These are phyloP conservation scores for Agrochola macilenta DNA, from an alignment of 2,888 invertebrate species.

Conservation along the genomic window DNA sequence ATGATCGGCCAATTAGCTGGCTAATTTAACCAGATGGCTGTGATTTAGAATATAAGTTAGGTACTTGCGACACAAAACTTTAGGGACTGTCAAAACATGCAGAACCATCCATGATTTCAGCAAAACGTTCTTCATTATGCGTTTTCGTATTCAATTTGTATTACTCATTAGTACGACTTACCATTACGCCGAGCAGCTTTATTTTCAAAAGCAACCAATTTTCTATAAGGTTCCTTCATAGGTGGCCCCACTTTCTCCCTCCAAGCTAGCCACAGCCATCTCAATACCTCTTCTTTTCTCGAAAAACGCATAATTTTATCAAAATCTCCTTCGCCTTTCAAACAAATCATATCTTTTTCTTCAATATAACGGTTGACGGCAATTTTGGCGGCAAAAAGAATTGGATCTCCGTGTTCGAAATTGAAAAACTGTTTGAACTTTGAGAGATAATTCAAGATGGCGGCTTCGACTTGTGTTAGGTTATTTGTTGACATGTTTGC, in stretches of 20 bases:
- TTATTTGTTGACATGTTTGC: conserved; percentile 63
- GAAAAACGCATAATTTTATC: conserved; percentile 90
- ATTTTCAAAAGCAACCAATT: conserved; percentile 91
- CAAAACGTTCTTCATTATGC: no score
- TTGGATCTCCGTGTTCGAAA: conserved; percentile 51
- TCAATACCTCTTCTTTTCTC: conserved; percentile 86
- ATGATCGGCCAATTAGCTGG: no score
- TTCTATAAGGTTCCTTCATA: conserved; percentile 89
- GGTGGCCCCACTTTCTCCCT: conserved; percentile 91
- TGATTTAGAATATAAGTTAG: no score
- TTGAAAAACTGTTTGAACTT: conserved; percentile 64
- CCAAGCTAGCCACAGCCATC: conserved; percentile 93
- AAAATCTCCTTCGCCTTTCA: conserved; percentile 92
- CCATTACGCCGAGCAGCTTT: conserved; percentile 92
- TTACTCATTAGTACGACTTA: conserved; percentile 70
- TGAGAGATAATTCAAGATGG: conserved; percentile 76
- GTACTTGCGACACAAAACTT: no score
- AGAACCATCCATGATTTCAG: no score
- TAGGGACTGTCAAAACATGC: no score
- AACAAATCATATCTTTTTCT: conserved; percentile 80
- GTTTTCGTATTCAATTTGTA: no score
- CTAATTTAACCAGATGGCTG: no score
- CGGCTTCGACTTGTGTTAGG: conserved; percentile 74
- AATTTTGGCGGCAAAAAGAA: conserved; percentile 66
- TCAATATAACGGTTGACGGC: conserved; percentile 48